These are phyloP conservation scores for Meleagris gallopavo DNA, from an alignment of 2,113 vertebrate species.

Conservation along the genomic window DNA sequence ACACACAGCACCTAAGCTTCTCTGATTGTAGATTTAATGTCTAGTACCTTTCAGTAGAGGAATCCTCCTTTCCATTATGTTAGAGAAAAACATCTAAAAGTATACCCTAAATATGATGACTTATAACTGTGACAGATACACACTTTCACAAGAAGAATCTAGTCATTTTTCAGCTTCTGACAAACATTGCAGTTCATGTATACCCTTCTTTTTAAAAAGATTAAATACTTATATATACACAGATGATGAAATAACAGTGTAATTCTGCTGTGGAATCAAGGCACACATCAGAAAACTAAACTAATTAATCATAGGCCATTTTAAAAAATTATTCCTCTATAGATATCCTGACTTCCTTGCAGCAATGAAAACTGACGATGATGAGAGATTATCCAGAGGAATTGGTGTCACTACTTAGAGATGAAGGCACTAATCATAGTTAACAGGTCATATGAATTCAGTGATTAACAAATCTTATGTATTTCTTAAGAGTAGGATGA, in stretches of 20 bases:
- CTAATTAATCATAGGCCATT: not conserved
- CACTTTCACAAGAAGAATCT: not conserved
- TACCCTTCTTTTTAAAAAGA: fast-evolving
- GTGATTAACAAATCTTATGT: not conserved
- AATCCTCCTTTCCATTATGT: not conserved
- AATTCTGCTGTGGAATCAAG: not conserved
- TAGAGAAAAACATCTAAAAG: not conserved
- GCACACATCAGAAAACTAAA: not conserved
- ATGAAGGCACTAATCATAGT: not conserved
- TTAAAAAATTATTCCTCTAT: not conserved
- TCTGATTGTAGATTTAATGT: not conserved
- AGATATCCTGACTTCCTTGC: not conserved
- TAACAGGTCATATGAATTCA: not conserved
- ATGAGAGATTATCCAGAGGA: not conserved
- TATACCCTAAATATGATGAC: not conserved
- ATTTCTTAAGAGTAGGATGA: not conserved
- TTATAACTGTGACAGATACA: not conserved
- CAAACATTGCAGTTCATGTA: not conserved
- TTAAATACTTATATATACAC: not conserved
- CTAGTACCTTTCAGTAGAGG: not conserved
- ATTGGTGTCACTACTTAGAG: not conserved
- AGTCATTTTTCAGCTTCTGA: not conserved
- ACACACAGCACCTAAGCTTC: not conserved
- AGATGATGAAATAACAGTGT: not conserved
- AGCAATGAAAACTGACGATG: not conserved